Base-by-base conservation (phyloP, 1,140 invertebrate species). In the Manduca sexta region DNA sequence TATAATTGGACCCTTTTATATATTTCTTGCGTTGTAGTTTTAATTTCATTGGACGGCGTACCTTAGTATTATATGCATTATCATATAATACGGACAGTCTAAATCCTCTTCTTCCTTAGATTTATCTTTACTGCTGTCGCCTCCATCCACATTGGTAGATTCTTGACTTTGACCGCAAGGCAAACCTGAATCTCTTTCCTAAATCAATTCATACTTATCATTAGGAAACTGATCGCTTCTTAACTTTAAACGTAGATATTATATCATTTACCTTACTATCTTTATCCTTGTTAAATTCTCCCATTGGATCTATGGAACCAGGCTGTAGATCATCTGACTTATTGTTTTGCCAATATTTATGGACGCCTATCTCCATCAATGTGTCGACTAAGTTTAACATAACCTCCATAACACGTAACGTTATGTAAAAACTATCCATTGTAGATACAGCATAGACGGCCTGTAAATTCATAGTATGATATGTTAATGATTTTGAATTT, bases 351-450 rank as follows among this genome's bases (percentile, higher is more conserved):
- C 88, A 88, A 64, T 87, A 88, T 60, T 92, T 93, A 44, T 94
- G 84, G 5, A 97, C 91, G 2, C 94, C 95, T 81, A 98, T 91
- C 59, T 97, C 95, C 71, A 98, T 90, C 0, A 98, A 74, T 0
- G 96, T 89, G 69, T 97, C 96, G 1, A 97, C 89, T 21, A 98
- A 87, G 69, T 97, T 97, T 0, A 98, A 79, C 52, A 98, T 93
- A 3, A 93, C 93, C 79, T 98, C 96, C 78, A 97, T 93, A 2
- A 98, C 94, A 17, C 95, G 88, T 2, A 96, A 82, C 0, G 94
- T 94, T 65, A 93, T 95, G 56, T 92, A 92, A 35, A 91, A 88
- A 53, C 87, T 88, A 53, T 95, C 93, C 58, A 94, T 90, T 54
- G 94, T 88, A 1, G 94, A 91, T 6, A 97, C 92, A 45, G 92